Evolutionary conservation across 2,888 invertebrate genomes (phyloP), one percentile per base, ranked within the genome.

Genomic region (Drosophila neonasuta): DNA sequence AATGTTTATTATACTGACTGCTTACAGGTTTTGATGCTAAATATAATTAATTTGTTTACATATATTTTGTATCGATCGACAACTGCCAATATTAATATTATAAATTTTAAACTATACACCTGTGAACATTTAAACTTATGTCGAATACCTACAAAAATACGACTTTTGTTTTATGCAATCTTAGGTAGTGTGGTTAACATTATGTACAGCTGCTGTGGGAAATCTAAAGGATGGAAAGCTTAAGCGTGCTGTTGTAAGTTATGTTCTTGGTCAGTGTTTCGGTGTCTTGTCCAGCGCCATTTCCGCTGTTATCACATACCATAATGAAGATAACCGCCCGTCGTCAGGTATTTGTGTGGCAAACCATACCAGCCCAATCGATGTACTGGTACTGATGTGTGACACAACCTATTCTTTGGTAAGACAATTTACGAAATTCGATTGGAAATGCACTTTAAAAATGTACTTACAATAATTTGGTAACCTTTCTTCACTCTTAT

Each of bases 311-410:
- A 94, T 97, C 80, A 95, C 94, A 29, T 97, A 96, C 91, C 96
- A 97, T 91, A 96, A 95, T 90, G 94, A 94, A 58, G 96, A 97
- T 89, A 96, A 97, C 91, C 94, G 94, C 81, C 98, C 98, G 34
- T 94, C 94, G 84, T 92, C 91, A 75, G 94, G 94, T 45, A 99
- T 99, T 86, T 99, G 99, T 92, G 99, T 99, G 30, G 99, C 99
- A 50, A 99, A 99, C 92, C 99, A 99, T 92, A 99, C 99, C 5
- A 98, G 98, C 71, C 99, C 99, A 3, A 98, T 99, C 77, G 99
- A 99, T 91, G 98, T 97, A 60, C 94, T 99, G 80, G 96, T 99
- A 77, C 93, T 99, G 58, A 97, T 98, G 94, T 97, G 97, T 91
- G 99, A 99, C 92, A 97, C 97, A 89, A 96, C 96, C 89, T 99